Evolutionary conservation across 2,113 vertebrate genomes (phyloP).

Genomic region (Cervus canadensis): DNA sequence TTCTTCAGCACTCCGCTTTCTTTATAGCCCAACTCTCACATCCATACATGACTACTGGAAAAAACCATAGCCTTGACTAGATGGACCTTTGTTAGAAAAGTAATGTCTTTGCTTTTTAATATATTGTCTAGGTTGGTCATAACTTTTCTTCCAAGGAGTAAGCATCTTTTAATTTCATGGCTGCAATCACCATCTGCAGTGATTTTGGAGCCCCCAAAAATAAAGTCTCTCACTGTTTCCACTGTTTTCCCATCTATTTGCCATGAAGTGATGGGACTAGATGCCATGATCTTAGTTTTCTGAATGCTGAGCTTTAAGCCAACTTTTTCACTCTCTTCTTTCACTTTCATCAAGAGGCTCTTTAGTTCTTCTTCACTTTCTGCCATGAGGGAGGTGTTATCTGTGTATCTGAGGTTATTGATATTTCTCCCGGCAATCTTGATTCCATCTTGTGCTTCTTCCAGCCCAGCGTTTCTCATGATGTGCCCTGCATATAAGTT

Average conservation of each 20-base stretch:
- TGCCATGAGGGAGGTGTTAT: not conserved
- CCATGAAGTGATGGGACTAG: rapidly evolving
- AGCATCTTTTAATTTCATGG: not conserved
- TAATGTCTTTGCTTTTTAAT: not conserved
- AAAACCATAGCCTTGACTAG: not conserved
- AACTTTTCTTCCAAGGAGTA: not conserved
- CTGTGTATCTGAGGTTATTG: not conserved
- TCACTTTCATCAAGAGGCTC: not conserved
- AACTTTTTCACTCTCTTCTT: not conserved
- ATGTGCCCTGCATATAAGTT: not conserved
- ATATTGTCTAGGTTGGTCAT: not conserved
- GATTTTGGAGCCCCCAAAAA: not conserved
- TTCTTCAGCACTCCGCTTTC: not conserved
- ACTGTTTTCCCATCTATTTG: not conserved
- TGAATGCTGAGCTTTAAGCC: not conserved
- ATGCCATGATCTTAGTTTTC: not conserved
- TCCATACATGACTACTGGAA: not conserved
- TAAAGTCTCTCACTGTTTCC: not conserved
- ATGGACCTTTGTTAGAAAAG: not conserved
- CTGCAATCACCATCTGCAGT: not conserved
- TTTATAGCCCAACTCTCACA: not conserved
- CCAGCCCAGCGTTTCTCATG: rapidly evolving
- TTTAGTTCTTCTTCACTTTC: not conserved
- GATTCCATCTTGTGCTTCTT: not conserved
- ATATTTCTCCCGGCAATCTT: not conserved